Base-by-base conservation (phyloP, 2,113 vertebrate species). In the Engystomops pustulosus region DNA sequence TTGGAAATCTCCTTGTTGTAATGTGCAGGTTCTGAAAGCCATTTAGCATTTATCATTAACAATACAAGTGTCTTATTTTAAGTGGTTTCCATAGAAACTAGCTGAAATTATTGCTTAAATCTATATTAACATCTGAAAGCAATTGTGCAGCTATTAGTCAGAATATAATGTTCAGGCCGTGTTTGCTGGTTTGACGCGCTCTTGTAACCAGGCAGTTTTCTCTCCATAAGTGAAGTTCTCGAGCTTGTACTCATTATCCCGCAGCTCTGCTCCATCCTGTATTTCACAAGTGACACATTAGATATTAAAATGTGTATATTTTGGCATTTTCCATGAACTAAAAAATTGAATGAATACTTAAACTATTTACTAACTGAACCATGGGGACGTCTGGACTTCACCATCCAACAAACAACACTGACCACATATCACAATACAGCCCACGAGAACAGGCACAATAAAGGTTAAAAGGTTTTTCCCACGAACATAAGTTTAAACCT, bases 1-100 rank as follows among this genome's bases (percentile, higher is more conserved):
- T 23, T 55, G 18, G 30, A 76, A 55, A 76, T 76, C 49, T 77
- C 20, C 55, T 6, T 4, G 6, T 58, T 77, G 30, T 77, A 77
- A 55, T 23, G 17, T 25, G 49, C 11, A 17, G 3, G 25, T 47
- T 67, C 38, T n/a, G 27, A 67, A 49, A 47, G 27, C 23, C 38
- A 49, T 67, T 32, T 67, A 25, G 9, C 20, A 4, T 80, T 32
- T 30, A 9, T n/a, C 49, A 7, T 38, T 58, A 81, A 53, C 65
- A 81, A 58, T 71, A 25, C 45, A 41, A 20, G 17, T 27, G 44
- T 10, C 87, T 44, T 34, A 86, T 87, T 85, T 88, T 86, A 62
- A 83, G 78, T 80, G n/a, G 86, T 90, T 92, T 87, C 89, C 86
- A 84, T 90, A 87, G 89, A 84, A 89, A 89, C 88, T 86, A 65